Conservation (phyloP, 2,797 vertebrate species). For the Myiothlypis chrysogaster region DNA sequence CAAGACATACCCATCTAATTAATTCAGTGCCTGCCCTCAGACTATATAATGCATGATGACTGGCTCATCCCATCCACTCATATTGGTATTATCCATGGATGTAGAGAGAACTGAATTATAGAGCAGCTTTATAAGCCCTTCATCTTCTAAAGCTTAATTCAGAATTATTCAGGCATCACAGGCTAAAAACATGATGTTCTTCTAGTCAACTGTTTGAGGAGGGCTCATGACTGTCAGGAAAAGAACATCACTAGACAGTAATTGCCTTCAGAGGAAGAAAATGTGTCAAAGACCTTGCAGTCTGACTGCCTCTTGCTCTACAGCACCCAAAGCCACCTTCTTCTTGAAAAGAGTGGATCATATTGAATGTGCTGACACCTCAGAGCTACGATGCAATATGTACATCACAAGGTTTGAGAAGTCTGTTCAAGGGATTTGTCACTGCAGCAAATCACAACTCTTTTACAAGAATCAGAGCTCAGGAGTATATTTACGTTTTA, state of each 20-base stretch:
- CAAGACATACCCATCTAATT: neutral
- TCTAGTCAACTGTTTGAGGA: neutral
- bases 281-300: neutral
- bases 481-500: neutral
- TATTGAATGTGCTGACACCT: neutral
- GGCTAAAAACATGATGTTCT: neutral
- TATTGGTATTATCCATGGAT: neutral
- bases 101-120: neutral
- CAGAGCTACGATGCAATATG: neutral
- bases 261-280: neutral
- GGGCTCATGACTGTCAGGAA: neutral
- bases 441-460: neutral
- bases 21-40: neutral
- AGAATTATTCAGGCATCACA: neutral
- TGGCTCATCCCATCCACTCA: neutral
- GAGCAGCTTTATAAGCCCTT: neutral
- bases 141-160: neutral
- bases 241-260: neutral
- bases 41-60: neutral
- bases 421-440: neutral
- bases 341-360: neutral
- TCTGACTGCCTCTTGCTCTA: neutral
- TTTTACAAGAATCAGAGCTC: neutral
- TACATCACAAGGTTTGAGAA: neutral
- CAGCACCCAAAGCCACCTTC: neutral